Percentiles rank a stretch among this genome's conserved stretches.
Evolutionary conservation across 2,888 invertebrate species (phyloP).

Genomic region (Buathra laborator): DNA sequence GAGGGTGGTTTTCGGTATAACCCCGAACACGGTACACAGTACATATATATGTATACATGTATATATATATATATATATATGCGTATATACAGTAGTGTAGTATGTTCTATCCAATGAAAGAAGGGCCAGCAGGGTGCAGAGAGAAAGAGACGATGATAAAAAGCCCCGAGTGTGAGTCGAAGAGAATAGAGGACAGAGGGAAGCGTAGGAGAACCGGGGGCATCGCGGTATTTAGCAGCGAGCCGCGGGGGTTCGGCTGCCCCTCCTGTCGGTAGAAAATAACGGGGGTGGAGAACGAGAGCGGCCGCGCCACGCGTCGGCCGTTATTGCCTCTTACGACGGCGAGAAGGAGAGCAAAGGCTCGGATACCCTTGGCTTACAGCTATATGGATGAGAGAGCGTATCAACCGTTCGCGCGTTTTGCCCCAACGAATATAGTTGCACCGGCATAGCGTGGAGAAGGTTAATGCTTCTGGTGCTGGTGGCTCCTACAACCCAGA

Average conservation of each 20-base stretch:
- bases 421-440: slow-evolving; percentile 6
- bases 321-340: slow-evolving; percentile 80
- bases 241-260: slow-evolving; percentile 76
- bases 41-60: too few relatives aligned
- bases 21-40: not conserved
- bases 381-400: slow-evolving; percentile 24
- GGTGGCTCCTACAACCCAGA: not conserved
- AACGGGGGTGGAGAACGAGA: slow-evolving; percentile 71
- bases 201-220: slow-evolving; percentile 46
- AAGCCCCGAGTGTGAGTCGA: slow-evolving; percentile 5
- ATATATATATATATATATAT: slow-evolving; percentile 15
- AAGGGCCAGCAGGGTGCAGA: slow-evolving; percentile 49
- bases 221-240: slow-evolving; percentile 80
- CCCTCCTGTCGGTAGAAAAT: slow-evolving; percentile 68
- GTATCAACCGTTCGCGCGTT: slow-evolving; percentile 51
- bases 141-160: slow-evolving; percentile 46
- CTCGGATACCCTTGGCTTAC: slow-evolving; percentile 39
- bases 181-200: not conserved
- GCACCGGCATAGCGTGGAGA: not conserved
- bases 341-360: slow-evolving; percentile 55
- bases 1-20: slow-evolving; percentile 73
- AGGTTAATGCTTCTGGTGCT: not conserved
- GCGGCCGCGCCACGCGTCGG: slow-evolving; percentile 79
- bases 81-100: not conserved
- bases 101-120: slow-evolving; percentile 26